phyloP scores from a whole-genome alignment of 2,888 invertebrate genomes.

The Ornithoptera priamus region DNA sequence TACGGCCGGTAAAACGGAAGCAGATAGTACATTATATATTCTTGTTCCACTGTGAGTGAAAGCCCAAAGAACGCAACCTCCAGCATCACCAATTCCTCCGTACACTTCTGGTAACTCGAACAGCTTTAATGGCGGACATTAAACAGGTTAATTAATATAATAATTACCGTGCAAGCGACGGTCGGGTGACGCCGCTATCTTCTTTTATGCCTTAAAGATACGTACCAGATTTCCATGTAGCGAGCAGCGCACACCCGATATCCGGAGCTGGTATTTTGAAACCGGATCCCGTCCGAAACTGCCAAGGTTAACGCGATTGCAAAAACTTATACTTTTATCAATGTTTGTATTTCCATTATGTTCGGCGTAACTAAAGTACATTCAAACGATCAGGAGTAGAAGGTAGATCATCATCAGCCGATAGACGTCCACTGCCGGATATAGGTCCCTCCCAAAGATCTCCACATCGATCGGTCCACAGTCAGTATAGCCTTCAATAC shows the following conservation, averaged over 20 bases:
- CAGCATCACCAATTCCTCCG: no score
- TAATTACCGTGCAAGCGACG: background rate
- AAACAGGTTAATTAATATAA: background rate
- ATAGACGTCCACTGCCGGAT: no score
- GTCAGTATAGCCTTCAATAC: no score
- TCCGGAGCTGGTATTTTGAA: conserved; percentile 30
- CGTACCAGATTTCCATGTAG: conserved; percentile 29
- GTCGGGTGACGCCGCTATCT: conserved; percentile 14
- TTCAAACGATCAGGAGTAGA: background rate
- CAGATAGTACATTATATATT: no score
- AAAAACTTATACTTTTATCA: conserved; percentile 32
- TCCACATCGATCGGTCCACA: no score
- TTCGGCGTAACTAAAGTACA: background rate
- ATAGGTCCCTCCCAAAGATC: no score
- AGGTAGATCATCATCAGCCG: background rate
- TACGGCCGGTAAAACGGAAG: no score
- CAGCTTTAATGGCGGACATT: conserved; percentile 4
- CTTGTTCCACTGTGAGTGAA: no score
- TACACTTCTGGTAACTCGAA: no score
- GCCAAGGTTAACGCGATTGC: conserved; percentile 36
- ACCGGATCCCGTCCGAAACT: conserved; percentile 35
- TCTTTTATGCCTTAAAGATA: conserved; percentile 27
- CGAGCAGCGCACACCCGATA: conserved; percentile 19
- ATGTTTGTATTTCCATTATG: conserved; percentile 6
- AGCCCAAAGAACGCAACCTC: no score